These are phyloP conservation scores for Caenorhabditis angaria DNA, from an alignment of 2,888 invertebrate genomes.

Conservation along the genomic window DNA sequence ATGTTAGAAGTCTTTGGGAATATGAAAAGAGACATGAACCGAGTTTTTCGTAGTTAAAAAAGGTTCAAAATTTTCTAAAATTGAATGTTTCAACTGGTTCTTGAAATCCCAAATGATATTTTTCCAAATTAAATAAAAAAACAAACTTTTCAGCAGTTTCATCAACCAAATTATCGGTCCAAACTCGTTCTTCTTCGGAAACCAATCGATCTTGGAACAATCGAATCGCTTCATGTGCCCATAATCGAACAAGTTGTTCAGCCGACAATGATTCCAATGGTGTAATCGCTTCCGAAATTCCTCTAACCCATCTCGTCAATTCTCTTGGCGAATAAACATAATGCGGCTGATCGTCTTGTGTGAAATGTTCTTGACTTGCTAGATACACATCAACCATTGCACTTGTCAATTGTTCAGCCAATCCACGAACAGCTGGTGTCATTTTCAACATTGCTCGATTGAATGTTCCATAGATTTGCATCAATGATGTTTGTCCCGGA, in stretches of 20 bases:
- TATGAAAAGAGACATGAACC: too few relatives aligned
- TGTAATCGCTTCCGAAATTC: conserved; percentile 96
- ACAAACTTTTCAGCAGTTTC: conserved; percentile 78
- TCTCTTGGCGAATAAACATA: conserved; percentile 97
- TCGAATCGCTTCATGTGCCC: conserved; percentile 98
- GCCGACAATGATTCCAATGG: conserved; percentile 90
- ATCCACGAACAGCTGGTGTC: conserved; percentile 88
- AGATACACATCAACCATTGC: conserved; percentile 99
- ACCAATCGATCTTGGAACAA: conserved; percentile 91
- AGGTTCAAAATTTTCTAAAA: too few relatives aligned
- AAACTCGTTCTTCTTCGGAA: conserved; percentile 89
- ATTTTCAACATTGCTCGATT: conserved; percentile 93
- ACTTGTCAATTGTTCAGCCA: conserved; percentile 93
- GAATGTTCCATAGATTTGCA: conserved; percentile 94
- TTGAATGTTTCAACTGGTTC: too few relatives aligned
- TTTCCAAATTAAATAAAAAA: too few relatives aligned
- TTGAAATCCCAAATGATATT: too few relatives aligned
- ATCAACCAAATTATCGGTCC: conserved; percentile 98
- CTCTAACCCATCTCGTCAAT: conserved; percentile 99
- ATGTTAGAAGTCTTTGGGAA: neutral
- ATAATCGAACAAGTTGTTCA: conserved; percentile 94
- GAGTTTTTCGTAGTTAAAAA: too few relatives aligned
- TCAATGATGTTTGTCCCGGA: conserved; percentile 95
- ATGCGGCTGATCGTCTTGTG: conserved; percentile 99
- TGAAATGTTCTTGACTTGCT: conserved; percentile 89